Evolutionary conservation across 2,797 vertebrate genomes (phyloP).

Genomic region (Gymnopithys bicolor): DNA sequence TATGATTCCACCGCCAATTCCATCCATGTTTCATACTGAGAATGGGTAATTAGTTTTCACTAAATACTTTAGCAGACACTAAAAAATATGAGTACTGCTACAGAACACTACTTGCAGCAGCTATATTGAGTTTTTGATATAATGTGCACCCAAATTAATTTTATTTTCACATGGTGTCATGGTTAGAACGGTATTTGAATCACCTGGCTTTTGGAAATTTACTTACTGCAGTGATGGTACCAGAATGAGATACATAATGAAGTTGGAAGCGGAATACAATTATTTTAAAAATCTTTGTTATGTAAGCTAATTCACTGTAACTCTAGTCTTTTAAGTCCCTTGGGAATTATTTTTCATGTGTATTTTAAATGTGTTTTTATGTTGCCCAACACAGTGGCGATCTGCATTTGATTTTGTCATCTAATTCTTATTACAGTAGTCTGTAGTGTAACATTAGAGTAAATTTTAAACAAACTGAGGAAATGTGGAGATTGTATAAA

Average conservation of each 20-base stretch:
- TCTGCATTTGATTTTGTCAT: background rate
- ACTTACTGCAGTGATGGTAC: background rate
- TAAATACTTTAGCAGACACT: conserved; percentile 13
- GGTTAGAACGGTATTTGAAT: background rate
- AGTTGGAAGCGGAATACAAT: background rate
- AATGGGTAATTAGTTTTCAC: conserved; percentile 58
- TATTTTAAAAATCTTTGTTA: background rate
- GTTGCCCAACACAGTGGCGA: background rate
- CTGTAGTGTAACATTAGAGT: background rate
- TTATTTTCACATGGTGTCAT: background rate
- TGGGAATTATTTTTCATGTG: background rate
- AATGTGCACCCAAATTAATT: background rate
- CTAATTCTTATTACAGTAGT: background rate
- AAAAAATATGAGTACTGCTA: background rate
- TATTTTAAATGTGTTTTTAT: background rate
- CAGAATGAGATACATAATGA: background rate
- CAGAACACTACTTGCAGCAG: background rate
- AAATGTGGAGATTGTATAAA: background rate
- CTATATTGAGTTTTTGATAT: background rate
- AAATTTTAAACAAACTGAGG: background rate
- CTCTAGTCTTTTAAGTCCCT: background rate
- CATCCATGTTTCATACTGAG: conserved; percentile 31
- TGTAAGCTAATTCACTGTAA: background rate
- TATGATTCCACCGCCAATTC: conserved; percentile 32
- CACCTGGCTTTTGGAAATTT: background rate